Percentiles rank a stretch among this genome's conserved stretches.
Conservation (phyloP, 2,113 vertebrate genomes). For the Pelobates fuscus region DNA sequence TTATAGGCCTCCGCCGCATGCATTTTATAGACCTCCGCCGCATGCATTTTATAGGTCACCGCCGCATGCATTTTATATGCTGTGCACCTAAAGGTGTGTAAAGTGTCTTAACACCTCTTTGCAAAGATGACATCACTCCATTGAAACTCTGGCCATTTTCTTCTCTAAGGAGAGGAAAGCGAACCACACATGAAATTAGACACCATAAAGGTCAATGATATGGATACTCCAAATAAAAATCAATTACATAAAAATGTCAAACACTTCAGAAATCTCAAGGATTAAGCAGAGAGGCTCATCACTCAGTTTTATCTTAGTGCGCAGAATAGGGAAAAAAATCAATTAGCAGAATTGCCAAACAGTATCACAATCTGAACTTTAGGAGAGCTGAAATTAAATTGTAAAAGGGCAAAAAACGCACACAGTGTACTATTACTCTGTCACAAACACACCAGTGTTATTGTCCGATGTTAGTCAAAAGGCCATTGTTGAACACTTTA, state of each 20-base stretch:
- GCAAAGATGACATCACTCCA: not conserved
- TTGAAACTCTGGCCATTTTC: slow-evolving; percentile 8
- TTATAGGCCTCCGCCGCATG: too few species aligned
- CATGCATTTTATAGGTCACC: too few species aligned
- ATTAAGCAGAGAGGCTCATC: slow-evolving; percentile 29
- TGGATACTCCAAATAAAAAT: slow-evolving; percentile 43
- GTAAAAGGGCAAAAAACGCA: not conserved
- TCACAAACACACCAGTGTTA: slow-evolving; percentile 16
- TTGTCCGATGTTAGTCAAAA: slow-evolving; percentile 23
- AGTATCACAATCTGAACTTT: slow-evolving; percentile 29
- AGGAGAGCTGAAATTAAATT: slow-evolving; percentile 16
- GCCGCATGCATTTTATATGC: too few species aligned
- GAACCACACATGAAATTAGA: slow-evolving; percentile 32
- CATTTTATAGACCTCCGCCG: too few species aligned
- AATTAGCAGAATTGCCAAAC: slow-evolving; percentile 40
- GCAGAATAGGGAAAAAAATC: slow-evolving; percentile 27
- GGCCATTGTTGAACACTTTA: not conserved
- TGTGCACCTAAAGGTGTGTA: not conserved
- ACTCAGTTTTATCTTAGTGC: slow-evolving; percentile 30
- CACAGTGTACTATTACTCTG: slow-evolving; percentile 14
- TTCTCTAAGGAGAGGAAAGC: not conserved
- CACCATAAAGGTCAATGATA: slow-evolving; percentile 46
- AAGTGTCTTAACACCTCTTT: not conserved
- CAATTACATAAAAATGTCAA: slow-evolving; percentile 46
- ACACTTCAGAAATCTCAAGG: slow-evolving; percentile 44